Percentiles rank a stretch among this genome's conserved stretches.
These are phyloP conservation scores for Porites lutea DNA, from an alignment of 64 coral and sea anemone species.

Conservation along the genomic window DNA sequence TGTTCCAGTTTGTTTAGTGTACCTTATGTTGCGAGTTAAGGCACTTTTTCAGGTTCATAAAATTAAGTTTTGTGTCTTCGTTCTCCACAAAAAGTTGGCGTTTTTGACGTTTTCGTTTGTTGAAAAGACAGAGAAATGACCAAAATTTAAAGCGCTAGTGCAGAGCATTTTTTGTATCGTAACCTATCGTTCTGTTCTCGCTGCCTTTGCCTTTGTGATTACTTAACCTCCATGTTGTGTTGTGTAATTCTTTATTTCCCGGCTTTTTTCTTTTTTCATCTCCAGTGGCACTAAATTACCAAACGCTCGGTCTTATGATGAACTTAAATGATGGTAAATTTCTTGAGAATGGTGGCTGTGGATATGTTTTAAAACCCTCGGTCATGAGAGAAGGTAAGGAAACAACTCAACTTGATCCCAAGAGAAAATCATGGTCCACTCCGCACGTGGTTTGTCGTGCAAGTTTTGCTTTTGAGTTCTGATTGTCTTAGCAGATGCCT, in stretches of 20 bases:
- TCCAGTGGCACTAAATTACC: constrained; percentile 96
- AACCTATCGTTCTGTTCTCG: too few species aligned
- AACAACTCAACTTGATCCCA: neutral
- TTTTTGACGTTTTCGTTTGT: too few species aligned
- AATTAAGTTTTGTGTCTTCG: too few species aligned
- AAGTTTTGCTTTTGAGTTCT: neutral
- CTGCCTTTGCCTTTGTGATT: too few species aligned
- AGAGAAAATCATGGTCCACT: too few species aligned
- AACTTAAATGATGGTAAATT: constrained; percentile 91
- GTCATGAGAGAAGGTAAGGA: constrained; percentile 98
- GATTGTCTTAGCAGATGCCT: neutral
- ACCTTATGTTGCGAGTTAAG: too few species aligned
- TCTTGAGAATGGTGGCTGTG: constrained; percentile 91
- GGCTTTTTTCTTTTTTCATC: neutral
- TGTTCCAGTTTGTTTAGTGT: too few species aligned
- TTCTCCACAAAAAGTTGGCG: too few species aligned
- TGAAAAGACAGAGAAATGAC: too few species aligned
- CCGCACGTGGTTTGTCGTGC: neutral
- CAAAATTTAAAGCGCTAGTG: too few species aligned
- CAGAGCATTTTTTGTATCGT: too few species aligned
- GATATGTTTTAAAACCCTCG: constrained; percentile 95
- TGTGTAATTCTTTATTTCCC: neutral
- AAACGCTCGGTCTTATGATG: constrained; percentile 95
- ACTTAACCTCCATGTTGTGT: neutral
- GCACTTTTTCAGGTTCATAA: too few species aligned